These are phyloP conservation scores for Carduelis carduelis DNA, from an alignment of 2,797 vertebrate species.

Conservation along the genomic window DNA sequence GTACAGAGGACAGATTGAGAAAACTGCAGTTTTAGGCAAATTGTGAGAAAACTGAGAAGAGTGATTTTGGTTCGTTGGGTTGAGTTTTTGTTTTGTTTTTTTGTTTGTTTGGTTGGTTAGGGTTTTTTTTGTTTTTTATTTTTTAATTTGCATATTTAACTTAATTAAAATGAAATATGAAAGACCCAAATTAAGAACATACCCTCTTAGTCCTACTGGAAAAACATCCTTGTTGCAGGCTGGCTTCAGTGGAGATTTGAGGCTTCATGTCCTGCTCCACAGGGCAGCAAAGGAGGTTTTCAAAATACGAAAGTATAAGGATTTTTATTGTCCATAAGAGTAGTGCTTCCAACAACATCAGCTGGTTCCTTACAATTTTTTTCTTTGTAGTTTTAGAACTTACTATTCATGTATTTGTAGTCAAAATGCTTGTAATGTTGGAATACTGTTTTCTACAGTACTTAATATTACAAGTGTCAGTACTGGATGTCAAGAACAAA, in stretches of 20 bases:
- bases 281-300: neutral
- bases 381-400: neutral
- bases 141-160: conserved; percentile 37
- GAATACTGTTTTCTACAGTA: neutral
- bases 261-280: neutral
- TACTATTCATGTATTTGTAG: neutral
- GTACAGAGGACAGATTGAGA: neutral
- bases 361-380: neutral
- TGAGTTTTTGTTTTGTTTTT: neutral
- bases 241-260: neutral
- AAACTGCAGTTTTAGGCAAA: neutral
- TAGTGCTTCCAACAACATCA: neutral
- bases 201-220: conserved; percentile 24
- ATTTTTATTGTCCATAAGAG: neutral
- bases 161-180: conserved; percentile 49
- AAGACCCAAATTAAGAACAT: conserved; percentile 27
- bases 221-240: neutral
- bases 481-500: neutral
- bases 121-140: neutral
- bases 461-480: neutral
- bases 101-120: too few relatives aligned
- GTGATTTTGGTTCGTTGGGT: neutral
- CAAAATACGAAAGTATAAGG: neutral
- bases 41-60: neutral
- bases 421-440: neutral